phyloP scores from a whole-genome alignment of 2,888 invertebrate species.

The Agrypnus murinus region DNA sequence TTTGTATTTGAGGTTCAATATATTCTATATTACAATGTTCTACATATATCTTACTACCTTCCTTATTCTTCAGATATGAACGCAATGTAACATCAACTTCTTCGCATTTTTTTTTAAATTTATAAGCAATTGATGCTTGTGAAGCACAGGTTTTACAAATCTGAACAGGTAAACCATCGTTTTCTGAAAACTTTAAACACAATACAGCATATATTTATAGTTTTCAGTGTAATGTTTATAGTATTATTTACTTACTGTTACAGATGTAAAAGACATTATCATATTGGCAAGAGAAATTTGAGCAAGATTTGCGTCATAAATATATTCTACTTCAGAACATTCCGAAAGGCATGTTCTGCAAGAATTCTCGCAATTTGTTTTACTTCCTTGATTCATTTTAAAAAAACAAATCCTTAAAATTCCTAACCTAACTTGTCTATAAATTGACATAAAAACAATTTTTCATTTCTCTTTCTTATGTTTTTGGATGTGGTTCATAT shows the following conservation, averaged over 20 bases:
- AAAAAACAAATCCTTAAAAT: background rate
- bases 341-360: conserved; percentile 54
- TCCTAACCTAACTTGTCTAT: conserved; percentile 26
- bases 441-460: too few species aligned
- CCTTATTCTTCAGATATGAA: conserved; percentile 6
- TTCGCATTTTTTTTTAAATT: conserved; percentile 54
- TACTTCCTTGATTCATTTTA: conserved; percentile 29
- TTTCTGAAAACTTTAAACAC: conserved; percentile 40
- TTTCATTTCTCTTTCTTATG: too few species aligned
- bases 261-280: conserved; percentile 51
- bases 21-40: background rate
- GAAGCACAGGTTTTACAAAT: conserved; percentile 52
- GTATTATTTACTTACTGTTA: conserved; percentile 38
- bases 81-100: conserved; percentile 49
- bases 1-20: conserved; percentile 29
- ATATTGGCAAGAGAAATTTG: conserved; percentile 47
- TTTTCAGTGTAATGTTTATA: conserved; percentile 11
- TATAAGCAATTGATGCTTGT: conserved; percentile 50
- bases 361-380: conserved; percentile 29
- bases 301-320: conserved; percentile 40
- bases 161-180: conserved; percentile 51
- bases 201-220: too few species aligned
- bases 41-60: too few species aligned
- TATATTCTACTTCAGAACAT: conserved; percentile 44
- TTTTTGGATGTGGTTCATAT: too few species aligned